Percentiles rank a stretch among this genome's conserved stretches.
Conservation (phyloP, 1,140 invertebrate genomes). For the Drosophila saltans region DNA sequence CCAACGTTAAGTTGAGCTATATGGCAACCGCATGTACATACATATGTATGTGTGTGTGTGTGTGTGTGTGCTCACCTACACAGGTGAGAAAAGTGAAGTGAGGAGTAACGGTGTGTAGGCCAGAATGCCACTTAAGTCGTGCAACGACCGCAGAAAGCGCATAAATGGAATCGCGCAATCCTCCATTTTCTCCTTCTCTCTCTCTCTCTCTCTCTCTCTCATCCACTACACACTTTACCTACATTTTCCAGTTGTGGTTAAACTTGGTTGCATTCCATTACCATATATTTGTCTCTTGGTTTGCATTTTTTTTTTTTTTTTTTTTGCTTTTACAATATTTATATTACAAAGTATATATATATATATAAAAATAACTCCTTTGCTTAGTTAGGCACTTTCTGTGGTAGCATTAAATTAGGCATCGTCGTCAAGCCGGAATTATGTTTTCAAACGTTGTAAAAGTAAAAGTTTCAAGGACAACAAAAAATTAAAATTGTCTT, state of each 20-base stretch:
- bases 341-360: not conserved
- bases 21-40: slow-evolving; percentile 2
- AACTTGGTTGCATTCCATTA: not conserved
- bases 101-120: not conserved
- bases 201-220: too few species aligned
- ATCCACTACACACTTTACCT: not conserved
- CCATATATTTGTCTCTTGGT: not conserved
- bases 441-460: not conserved
- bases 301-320: not conserved
- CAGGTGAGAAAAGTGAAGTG: not conserved
- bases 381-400: not conserved
- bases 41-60: too few species aligned
- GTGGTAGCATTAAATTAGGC: not conserved
- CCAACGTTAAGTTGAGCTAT: not conserved
- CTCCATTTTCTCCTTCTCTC: not conserved
- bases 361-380: not conserved
- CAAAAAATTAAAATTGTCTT: slow-evolving; percentile 4
- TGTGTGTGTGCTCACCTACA: not conserved
- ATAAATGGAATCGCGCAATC: slow-evolving; percentile 3
- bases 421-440: not conserved
- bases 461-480: not conserved
- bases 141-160: slow-evolving; percentile 6
- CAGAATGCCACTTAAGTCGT: not conserved
- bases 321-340: not conserved
- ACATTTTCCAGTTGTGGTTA: slow-evolving; percentile 3